Evolutionary conservation across 2,113 vertebrate species (phyloP).

Genomic region (Hippopotamus amphibius): DNA sequence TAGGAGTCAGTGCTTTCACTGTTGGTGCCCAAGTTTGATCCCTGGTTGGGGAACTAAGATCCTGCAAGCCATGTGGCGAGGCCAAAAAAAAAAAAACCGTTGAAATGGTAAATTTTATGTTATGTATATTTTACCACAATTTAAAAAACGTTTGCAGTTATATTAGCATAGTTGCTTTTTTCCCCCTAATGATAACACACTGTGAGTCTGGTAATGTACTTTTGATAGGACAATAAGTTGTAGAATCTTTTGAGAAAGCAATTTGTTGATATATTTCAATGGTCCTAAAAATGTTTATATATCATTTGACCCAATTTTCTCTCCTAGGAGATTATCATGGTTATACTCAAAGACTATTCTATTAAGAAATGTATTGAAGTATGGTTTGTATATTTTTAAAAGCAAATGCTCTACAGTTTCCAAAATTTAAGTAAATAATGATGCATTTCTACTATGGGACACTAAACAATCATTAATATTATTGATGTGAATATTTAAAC

Average conservation of each 20-base stretch:
- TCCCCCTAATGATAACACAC: background rate
- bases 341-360: background rate
- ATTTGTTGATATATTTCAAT: background rate
- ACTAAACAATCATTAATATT: conserved; percentile 18
- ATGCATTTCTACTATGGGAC: background rate
- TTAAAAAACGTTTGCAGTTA: background rate
- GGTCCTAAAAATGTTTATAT: background rate
- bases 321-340: background rate
- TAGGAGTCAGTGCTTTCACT: no score
- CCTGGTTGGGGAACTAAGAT: no score
- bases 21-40: no score
- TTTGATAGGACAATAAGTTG: background rate
- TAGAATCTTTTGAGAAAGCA: background rate
- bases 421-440: conserved; percentile 48
- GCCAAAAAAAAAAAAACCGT: no score
- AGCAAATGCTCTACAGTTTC: background rate
- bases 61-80: no score
- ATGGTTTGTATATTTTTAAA: background rate
- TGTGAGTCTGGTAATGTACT: background rate
- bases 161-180: background rate
- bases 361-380: background rate
- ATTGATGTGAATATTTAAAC: conserved; percentile 11
- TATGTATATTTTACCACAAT: background rate
- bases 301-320: background rate
- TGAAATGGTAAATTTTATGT: background rate